A percentile compares a stretch with the other conserved stretches of the same genome.
Conservation (phyloP, 1,140 invertebrate species). For the Gryon sp. region DNA sequence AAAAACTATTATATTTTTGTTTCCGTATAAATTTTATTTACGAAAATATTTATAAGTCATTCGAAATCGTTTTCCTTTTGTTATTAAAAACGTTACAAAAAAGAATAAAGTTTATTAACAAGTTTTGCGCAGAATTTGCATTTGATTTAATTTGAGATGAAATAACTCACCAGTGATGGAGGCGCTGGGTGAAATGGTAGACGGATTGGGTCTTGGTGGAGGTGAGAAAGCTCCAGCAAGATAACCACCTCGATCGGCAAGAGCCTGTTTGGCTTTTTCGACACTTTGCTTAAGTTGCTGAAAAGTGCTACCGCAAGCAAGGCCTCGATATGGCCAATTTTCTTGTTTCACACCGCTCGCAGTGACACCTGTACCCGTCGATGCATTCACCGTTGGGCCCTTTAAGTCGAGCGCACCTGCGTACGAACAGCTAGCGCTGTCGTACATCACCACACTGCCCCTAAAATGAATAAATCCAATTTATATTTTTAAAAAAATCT, state of each 20-base stretch:
- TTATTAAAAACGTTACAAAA: too few species aligned
- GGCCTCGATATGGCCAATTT: constrained; percentile 78
- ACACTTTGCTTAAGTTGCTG: constrained; percentile 93
- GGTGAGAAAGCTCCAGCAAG: constrained; percentile 78
- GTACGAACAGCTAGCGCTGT: constrained; percentile 91
- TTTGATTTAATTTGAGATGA: background rate
- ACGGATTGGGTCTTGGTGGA: constrained; percentile 75
- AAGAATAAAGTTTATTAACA: too few species aligned
- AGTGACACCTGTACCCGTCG: constrained; percentile 72
- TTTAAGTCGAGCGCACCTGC: constrained; percentile 91
- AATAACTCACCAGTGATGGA: constrained; percentile 75
- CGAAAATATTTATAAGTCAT: too few species aligned
- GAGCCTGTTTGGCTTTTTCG: constrained; percentile 91
- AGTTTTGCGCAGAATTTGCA: background rate
- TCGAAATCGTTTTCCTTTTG: too few species aligned
- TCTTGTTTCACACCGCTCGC: constrained; percentile 79
- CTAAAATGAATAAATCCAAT: constrained; percentile 54
- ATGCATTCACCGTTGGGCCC: constrained; percentile 80
- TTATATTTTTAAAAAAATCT: background rate
- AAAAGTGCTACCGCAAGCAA: constrained; percentile 83
- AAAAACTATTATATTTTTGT: too few species aligned
- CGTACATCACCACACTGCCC: constrained; percentile 86
- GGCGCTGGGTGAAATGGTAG: constrained; percentile 74
- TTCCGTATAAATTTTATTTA: too few species aligned
- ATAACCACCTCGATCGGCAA: constrained; percentile 80